Base-by-base conservation (phyloP, 2,113 vertebrate genomes). In the Burhinus oedicnemus region DNA sequence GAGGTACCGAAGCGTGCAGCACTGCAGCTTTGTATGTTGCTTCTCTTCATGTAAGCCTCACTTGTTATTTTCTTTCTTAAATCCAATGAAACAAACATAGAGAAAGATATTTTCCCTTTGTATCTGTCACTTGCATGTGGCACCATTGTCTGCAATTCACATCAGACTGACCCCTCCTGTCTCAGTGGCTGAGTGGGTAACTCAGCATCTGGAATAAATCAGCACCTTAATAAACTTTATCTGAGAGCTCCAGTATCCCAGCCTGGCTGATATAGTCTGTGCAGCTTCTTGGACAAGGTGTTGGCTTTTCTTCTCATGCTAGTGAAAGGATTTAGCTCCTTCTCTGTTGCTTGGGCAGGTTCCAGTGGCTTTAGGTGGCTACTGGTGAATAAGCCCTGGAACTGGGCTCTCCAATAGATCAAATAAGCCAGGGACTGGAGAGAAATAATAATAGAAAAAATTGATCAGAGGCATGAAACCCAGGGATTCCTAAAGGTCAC, bases 1-100 rank as follows among this genome's bases (percentile, higher is more conserved):
- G 1, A 51, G 32, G 18, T 44, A 52, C 54, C 1, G 2, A 17
- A 62, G 58, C 0, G 2, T 36, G 30, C 27, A 34, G 15, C 44
- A 14, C 15, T 47, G 34, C 25, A 27, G 12, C 34, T 64, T 40
- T 58, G 12, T 45, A 5, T 7, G 16, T 68, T 1, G 0, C 4
- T 61, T 54, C 55, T 54, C n/a, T 44, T 68, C 42, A 21, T 22
- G 22, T 29, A 49, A 66, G 6, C 13, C 40, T 44, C 68, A 22
- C 4, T 17, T 21, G 15, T 42, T 25, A 9, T 54, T 61, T 38
- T 78, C n/a, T 61, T 38, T 78, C n/a, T 79, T 69, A 74, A 68
- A 51, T 45, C 36, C 19, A 26, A 23, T 34, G 44, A 52, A 52
- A 65, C 16, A 65, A 76, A 34, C 44, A 44, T 3, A 40, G 17